Evolutionary conservation across 1,140 invertebrate genomes (phyloP), one percentile per base, ranked within the genome.

Genomic region (Linepithema humile): DNA sequence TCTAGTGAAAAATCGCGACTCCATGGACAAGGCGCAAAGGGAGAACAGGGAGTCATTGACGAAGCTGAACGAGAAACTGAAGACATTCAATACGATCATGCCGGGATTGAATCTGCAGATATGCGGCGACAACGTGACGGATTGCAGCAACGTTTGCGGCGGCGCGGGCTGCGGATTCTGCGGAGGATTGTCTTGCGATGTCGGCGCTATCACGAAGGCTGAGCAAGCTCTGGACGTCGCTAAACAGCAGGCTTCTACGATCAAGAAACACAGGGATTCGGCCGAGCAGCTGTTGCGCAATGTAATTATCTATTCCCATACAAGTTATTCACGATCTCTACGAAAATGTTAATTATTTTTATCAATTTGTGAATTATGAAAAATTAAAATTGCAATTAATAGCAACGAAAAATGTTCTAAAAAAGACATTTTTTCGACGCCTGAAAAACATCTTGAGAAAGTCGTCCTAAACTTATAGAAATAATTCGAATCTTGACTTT

Each of bases 91-190:
- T 83, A 92, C 94, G 0, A 94, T 96, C 70, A 97, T 99, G 89
- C 98, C 98, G 0, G 96, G 96, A 82, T 94, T 99, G 32, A 99
- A 99, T 94, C 95, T 97, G 57, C 95, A 97, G 93, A 97, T 99
- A 92, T 99, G 99, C 94, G 98, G 98, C 85, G 96, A 97, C 89
- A 96, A 95, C 40, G 98, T 97, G 32, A 96, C 98, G 90, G 97
- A 97, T 50, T 99, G 99, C 93, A 98, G 99, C 91, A 92, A 94
- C 67, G 95, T 98, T 40, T 99, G 99, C 95, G 99, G 99, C 43
- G 99, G 99, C 23, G 98, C 98, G 55, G 98, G 98, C 0, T 99
- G 99, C 94, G 97, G 96, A 38, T 96, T 96, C 91, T 99, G 99
- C 95, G 98, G 98, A 67, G 98, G 97, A 15, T 94, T 98, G 35